Evolutionary conservation across 2,797 vertebrate species (phyloP), one percentile per base, ranked within the genome.

Genomic region (Threskiornis aethiopicus): DNA sequence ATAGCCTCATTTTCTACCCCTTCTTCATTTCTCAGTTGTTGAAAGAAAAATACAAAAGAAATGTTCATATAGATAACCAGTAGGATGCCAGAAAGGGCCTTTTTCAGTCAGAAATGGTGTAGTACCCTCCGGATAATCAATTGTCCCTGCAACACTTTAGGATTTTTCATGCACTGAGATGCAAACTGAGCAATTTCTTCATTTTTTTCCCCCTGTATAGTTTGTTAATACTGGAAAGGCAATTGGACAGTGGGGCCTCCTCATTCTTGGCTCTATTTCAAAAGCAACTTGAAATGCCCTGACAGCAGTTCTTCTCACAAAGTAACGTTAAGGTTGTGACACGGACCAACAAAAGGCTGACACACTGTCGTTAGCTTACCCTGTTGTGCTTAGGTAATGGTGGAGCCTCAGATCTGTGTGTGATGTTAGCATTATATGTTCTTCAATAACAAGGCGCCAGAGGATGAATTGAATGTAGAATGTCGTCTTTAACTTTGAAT

Each of bases 281-380:
- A 96, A 97, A 95, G 94, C 93, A 75, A 93, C 96, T 94, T 96
- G 94, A 97, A 97, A 97, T 97, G 96, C 90, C 96, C 95, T 97
- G 93, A 89, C 96, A 97, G 96, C 96, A 95, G 93, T 92, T 95
- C 94, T 91, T 93, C 95, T 95, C 77, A 96, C 84, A 97, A 97
- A 95, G 84, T 96, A 96, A 96, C 2, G 49, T 89, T 65, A 78
- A 96, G 96, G 95, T 97, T 97, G 95, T 96, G 95, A 97, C 96
- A 97, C 59, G 35, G 97, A 88, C 95, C 79, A 77, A 97, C 95
- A 97, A 97, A 97, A 97, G 96, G 78, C 95, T 90, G 93, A 93
- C 93, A 96, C 81, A 57, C 91, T 44, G 80, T 88, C 66, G 89
- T 93, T 97, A 93, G 93, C 95, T 96, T 95, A 96, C 93, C 96